phyloP scores from a whole-genome alignment of 2,113 vertebrate genomes.

The Misgurnus mizolepis region DNA sequence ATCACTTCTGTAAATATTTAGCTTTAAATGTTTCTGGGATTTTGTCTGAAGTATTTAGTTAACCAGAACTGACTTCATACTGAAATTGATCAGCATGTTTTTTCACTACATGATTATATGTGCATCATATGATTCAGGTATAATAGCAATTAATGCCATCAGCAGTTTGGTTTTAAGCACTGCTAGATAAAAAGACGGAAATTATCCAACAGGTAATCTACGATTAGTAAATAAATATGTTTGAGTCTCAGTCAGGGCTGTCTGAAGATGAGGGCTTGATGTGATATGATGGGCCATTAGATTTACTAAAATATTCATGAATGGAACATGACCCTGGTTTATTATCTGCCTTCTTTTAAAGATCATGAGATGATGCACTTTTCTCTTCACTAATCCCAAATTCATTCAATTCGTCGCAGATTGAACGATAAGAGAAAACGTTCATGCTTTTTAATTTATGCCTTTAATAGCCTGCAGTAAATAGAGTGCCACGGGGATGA shows the following conservation, averaged over 20 bases:
- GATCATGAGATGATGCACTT: not conserved
- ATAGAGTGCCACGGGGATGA: too few relatives aligned
- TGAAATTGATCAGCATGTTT: conserved; percentile 2
- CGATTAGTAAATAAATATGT: not conserved
- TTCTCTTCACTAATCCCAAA: conserved; percentile 19
- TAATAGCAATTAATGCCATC: not conserved
- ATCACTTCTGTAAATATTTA: conserved; percentile 16
- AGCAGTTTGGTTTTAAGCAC: too few relatives aligned
- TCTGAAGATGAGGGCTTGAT: conserved; percentile 25
- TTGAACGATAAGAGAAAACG: not conserved
- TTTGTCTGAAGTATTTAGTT: conserved; percentile 11
- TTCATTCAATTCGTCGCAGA: conserved; percentile 17
- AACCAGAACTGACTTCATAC: conserved; percentile 1
- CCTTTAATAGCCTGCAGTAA: not conserved
- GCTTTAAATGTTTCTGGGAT: conserved; percentile 7
- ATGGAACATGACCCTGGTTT: conserved; percentile 34
- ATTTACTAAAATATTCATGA: conserved; percentile 48
- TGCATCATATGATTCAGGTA: not conserved
- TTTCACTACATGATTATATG: not conserved
- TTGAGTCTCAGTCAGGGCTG: not conserved
- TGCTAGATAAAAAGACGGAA: not conserved
- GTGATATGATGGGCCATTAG: conserved; percentile 39
- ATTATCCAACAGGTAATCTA: not conserved
- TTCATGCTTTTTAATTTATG: not conserved
- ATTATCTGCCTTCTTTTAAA: conserved; percentile 26